Evolutionary conservation across 2,888 invertebrate genomes (phyloP).

Genomic region (Tortricodes alternella): DNA sequence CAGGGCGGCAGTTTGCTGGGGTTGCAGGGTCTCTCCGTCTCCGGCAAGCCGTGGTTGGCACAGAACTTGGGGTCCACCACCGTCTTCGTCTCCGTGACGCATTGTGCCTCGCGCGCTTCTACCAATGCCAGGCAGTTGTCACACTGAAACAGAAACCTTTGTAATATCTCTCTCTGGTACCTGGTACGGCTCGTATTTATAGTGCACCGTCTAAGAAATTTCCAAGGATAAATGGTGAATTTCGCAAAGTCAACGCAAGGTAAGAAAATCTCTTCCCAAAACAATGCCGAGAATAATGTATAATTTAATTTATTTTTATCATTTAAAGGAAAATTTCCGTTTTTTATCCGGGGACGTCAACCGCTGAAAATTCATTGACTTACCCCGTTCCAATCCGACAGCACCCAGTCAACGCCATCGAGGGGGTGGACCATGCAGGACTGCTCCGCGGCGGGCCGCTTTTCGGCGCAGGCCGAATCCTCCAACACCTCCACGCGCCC

Average conservation of each 20-base stretch:
- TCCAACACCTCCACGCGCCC: slow-evolving; percentile 86
- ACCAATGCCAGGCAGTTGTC: slow-evolving; percentile 89
- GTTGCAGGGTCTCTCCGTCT: slow-evolving; percentile 86
- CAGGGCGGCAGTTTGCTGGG: slow-evolving; percentile 83
- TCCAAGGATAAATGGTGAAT: too few relatives aligned
- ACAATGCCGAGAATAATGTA: too few relatives aligned
- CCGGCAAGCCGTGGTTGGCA: slow-evolving; percentile 84
- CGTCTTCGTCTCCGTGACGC: slow-evolving; percentile 87
- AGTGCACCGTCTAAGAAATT: too few relatives aligned
- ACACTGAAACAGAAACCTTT: slow-evolving; percentile 81
- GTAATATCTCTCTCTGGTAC: neutral
- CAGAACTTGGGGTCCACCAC: slow-evolving; percentile 88
- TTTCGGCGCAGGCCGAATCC: slow-evolving; percentile 85
- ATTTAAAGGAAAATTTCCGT: too few relatives aligned
- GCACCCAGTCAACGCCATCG: slow-evolving; percentile 95
- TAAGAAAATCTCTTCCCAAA: too few relatives aligned
- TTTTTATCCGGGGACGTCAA: too few relatives aligned
- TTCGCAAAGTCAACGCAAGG: too few relatives aligned
- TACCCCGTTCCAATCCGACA: slow-evolving; percentile 94
- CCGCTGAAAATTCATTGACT: too few relatives aligned
- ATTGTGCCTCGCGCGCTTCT: slow-evolving; percentile 88
- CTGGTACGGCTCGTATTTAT: neutral
- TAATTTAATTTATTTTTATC: too few relatives aligned
- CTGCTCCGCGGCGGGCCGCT: slow-evolving; percentile 87
- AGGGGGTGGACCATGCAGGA: slow-evolving; percentile 91